Conservation (phyloP, 2,888 invertebrate species). For the Dilophus febrilis region DNA sequence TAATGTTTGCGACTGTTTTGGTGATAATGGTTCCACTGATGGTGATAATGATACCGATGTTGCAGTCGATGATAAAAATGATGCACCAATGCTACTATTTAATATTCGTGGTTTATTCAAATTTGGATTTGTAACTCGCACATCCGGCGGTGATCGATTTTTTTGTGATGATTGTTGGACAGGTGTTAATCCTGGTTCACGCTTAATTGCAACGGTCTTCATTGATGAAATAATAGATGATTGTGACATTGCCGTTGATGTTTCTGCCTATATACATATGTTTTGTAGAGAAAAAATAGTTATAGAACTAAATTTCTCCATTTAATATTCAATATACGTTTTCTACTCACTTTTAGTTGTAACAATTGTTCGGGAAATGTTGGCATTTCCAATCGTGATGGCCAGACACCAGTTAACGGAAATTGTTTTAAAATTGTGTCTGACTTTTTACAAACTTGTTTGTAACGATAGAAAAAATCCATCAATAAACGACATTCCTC, state of each 20-base stretch:
- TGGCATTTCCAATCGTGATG: constrained; percentile 31
- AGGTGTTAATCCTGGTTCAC: no score
- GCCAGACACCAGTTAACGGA: constrained; percentile 43
- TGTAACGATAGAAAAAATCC: constrained; percentile 53
- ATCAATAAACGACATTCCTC: constrained; percentile 48
- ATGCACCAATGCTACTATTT: no score
- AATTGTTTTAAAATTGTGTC: constrained; percentile 53
- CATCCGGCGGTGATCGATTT: no score
- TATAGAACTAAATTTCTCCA: no score
- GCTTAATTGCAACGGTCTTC: neutral
- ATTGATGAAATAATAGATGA: constrained; percentile 4
- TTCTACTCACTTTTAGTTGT: constrained; percentile 29
- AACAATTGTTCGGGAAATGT: constrained; percentile 29
- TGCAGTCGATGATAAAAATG: no score
- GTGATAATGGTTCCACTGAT: neutral
- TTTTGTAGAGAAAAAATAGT: no score
- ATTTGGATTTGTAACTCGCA: no score
- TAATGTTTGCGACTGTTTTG: neutral
- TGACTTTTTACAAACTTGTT: constrained; percentile 55
- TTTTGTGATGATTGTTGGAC: no score
- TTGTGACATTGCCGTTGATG: no score
- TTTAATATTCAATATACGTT: no score
- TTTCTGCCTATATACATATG: neutral
- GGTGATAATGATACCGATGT: neutral
- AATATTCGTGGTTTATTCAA: no score